Base-by-base conservation (phyloP, 2,113 vertebrate genomes). In the Picathartes gymnocephalus region DNA sequence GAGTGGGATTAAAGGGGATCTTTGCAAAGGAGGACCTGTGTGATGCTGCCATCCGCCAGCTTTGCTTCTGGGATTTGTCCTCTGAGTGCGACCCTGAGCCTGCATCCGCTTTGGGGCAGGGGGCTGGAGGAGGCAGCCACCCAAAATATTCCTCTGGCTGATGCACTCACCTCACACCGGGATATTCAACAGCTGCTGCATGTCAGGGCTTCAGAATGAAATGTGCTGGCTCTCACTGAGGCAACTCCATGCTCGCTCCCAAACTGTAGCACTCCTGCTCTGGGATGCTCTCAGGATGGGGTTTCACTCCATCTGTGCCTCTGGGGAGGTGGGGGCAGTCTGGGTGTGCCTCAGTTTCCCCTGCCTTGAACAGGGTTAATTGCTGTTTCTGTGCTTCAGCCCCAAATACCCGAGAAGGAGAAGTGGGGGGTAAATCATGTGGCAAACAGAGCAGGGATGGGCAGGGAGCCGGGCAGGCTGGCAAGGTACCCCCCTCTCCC, bases 1-100 rank as follows among this genome's bases (percentile, higher is more conserved):
- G 78, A 62, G 40, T 90, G 91, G 92, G 88, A 96, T 94, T 91
- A 95, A 78, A 95, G 60, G 31, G n/a, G 64, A 33, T 48, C 47
- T 96, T 88, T 90, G 86, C 61, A 9, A 47, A 73, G 69, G 10
- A 50, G 64, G 18, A 53, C 31, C 24, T 44, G 73, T 0, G 0
- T 13, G 35, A 15, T 61, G 39, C 45, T 64, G 54, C 85, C 69
- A 20, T 25, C 48, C 60, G 0, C 27, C 37, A 44, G 69, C 53
- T 72, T 72, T 77, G 40, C 77, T 76, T 11, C 30, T 21, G 60
- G 78, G 81, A 33, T 90, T 64, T 47, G 21, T 53, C 51, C 60
- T 27, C 33, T 10, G 11, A 37, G 13, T 21, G 77, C n/a, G 31
- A 87, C 30, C 64, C 56, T 4, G 4, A 61, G 50, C 31, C 28